Percentiles rank a stretch among this genome's conserved stretches.
Evolutionary conservation across 2,888 invertebrate genomes (phyloP).

Genomic region (Brachylomia viminalis): DNA sequence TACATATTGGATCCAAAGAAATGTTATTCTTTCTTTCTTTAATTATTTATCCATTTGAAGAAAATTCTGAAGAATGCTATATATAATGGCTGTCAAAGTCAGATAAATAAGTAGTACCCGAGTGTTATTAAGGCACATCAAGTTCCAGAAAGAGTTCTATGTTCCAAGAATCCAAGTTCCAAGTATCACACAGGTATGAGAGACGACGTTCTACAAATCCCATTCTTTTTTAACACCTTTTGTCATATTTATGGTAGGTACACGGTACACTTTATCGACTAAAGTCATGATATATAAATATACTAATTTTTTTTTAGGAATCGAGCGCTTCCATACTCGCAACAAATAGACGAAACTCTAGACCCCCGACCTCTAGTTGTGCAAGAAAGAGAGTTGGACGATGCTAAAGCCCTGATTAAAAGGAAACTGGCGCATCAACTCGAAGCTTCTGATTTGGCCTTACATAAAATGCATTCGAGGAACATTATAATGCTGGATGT

Average conservation of each 20-base stretch:
- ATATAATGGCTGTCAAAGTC: not conserved
- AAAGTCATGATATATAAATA: not conserved
- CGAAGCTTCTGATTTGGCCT: constrained; percentile 92
- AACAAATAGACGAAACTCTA: constrained; percentile 92
- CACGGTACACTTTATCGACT: not conserved
- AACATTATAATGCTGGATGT: constrained; percentile 92
- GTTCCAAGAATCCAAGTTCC: not conserved
- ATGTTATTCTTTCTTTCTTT: not conserved
- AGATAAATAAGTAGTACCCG: not conserved
- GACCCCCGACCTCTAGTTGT: constrained; percentile 92
- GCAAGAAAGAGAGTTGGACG: constrained; percentile 90
- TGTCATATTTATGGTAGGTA: not conserved
- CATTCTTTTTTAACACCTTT: not conserved
- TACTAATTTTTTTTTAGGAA: constrained; percentile 83
- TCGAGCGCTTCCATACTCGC: constrained; percentile 90
- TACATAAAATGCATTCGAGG: constrained; percentile 91
- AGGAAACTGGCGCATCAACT: constrained; percentile 93
- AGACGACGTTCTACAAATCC: not conserved
- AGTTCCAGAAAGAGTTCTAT: not conserved
- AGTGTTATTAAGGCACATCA: not conserved
- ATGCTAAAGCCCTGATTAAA: constrained; percentile 91
- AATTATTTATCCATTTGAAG: not conserved
- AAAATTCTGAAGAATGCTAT: not conserved
- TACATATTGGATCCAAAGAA: not conserved
- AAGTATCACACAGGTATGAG: not conserved